Conservation (phyloP, 2,113 vertebrate genomes). For the Abramis brama region DNA sequence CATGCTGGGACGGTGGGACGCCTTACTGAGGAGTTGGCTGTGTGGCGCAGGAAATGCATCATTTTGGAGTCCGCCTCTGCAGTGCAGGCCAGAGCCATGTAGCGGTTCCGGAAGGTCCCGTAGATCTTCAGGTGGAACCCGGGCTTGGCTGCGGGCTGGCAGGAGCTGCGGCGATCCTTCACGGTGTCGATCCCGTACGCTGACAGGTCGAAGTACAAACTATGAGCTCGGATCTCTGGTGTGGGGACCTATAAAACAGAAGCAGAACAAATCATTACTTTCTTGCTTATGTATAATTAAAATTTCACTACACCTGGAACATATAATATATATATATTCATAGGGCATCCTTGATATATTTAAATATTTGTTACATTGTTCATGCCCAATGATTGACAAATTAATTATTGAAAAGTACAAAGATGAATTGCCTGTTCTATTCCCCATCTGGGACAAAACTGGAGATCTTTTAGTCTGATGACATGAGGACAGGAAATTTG, state of each 20-base stretch:
- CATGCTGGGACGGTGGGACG: not conserved
- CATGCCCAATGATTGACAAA: not conserved
- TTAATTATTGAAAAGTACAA: not conserved
- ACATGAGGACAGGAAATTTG: conserved; percentile 36
- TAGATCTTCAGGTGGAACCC: conserved; percentile 84
- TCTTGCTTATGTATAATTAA: not conserved
- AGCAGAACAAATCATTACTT: not conserved
- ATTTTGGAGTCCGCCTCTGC: conserved; percentile 75
- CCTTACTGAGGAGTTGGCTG: conserved; percentile 78
- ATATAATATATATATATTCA: no score
- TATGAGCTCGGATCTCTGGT: conserved; percentile 80
- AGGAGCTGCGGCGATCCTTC: conserved; percentile 65
- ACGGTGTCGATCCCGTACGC: conserved; percentile 78
- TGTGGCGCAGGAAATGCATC: conserved; percentile 78
- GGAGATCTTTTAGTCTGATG: conserved; percentile 40
- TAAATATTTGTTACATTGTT: not conserved
- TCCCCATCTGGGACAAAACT: conserved; percentile 16
- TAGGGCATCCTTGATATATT: not conserved
- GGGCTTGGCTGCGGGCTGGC: conserved; percentile 59
- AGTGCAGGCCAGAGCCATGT: conserved; percentile 78
- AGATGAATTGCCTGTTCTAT: not conserved
- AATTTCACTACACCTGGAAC: no score
- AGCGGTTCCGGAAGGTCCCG: conserved; percentile 79
- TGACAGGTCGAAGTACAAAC: conserved; percentile 81
- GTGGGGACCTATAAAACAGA: conserved; percentile 74